Percentiles rank a stretch among this genome's conserved stretches.
Evolutionary conservation across 35 echinoderm and acorn worm species (phyloP).

Genomic region (Eucidaris tribuloides): DNA sequence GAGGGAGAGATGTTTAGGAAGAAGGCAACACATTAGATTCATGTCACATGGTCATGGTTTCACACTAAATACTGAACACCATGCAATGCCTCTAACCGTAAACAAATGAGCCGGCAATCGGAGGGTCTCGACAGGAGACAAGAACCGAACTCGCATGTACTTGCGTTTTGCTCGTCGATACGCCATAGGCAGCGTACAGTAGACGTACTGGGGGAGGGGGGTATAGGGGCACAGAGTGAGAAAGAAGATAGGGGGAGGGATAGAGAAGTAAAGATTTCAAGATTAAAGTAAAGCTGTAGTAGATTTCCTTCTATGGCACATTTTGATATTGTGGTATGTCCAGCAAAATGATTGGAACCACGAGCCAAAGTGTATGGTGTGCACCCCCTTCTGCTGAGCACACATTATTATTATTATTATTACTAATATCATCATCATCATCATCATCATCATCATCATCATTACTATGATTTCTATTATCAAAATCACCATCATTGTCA

Average conservation of each 20-base stretch:
- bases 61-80: too few species aligned
- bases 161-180: conserved; percentile 35
- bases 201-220: background rate
- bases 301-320: too few species aligned
- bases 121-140: conserved; percentile 4
- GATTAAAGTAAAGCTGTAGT: too few species aligned
- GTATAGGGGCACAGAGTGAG: background rate
- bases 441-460: background rate
- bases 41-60: too few species aligned
- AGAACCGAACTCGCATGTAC: conserved; percentile 29
- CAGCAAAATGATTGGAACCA: too few species aligned
- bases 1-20: too few species aligned
- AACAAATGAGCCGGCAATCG: conserved; percentile 17
- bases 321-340: too few species aligned
- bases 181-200: conserved; percentile 19
- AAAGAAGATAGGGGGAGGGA: conserved; percentile 3
- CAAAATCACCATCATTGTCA: background rate
- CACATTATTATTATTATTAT: background rate
- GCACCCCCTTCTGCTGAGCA: too few species aligned
- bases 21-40: too few species aligned
- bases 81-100: too few species aligned
- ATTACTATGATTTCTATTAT: background rate
- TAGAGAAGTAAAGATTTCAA: background rate
- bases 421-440: background rate
- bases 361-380: too few species aligned